These are phyloP conservation scores for Phainopepla nitens DNA, from an alignment of 2,113 vertebrate genomes.

Conservation along the genomic window DNA sequence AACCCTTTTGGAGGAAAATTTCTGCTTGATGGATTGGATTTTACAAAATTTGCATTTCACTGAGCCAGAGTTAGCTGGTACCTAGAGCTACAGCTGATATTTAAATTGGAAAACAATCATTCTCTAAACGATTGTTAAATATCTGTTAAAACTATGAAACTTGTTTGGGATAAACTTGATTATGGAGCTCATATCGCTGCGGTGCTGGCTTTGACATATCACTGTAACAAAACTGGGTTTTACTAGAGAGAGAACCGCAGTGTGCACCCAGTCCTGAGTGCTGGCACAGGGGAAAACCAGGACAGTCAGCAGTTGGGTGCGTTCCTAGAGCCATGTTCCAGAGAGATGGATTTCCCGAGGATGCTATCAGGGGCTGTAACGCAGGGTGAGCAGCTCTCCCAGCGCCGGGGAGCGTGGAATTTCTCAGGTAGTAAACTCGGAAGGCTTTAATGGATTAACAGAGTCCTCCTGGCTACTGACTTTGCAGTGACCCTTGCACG, in stretches of 20 bases:
- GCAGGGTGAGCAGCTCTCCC: neutral
- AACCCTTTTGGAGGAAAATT: constrained; percentile 72
- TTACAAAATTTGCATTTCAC: constrained; percentile 71
- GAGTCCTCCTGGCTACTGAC: constrained; percentile 7
- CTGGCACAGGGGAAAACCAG: neutral
- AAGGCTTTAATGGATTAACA: neutral
- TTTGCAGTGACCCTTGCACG: neutral
- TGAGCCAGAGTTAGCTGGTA: constrained; percentile 56
- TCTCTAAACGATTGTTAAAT: constrained; percentile 39
- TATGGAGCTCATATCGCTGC: neutral
- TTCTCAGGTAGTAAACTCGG: neutral
- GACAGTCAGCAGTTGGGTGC: neutral
- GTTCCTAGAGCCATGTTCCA: neutral
- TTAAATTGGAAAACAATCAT: constrained; percentile 39
- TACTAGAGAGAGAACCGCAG: fast-evolving
- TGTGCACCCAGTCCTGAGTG: neutral
- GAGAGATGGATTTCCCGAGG: neutral
- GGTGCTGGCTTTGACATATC: neutral
- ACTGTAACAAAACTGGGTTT: neutral
- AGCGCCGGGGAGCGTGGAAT: neutral
- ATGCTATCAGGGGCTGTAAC: neutral
- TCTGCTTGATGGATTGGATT: constrained; percentile 74
- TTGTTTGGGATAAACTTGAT: constrained; percentile 12
- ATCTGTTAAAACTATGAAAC: constrained; percentile 3
- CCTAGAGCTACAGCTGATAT: neutral